A percentile compares a stretch with the other conserved stretches of the same genome.
Conservation (phyloP, 2,113 vertebrate genomes). For the Neogale vison region DNA sequence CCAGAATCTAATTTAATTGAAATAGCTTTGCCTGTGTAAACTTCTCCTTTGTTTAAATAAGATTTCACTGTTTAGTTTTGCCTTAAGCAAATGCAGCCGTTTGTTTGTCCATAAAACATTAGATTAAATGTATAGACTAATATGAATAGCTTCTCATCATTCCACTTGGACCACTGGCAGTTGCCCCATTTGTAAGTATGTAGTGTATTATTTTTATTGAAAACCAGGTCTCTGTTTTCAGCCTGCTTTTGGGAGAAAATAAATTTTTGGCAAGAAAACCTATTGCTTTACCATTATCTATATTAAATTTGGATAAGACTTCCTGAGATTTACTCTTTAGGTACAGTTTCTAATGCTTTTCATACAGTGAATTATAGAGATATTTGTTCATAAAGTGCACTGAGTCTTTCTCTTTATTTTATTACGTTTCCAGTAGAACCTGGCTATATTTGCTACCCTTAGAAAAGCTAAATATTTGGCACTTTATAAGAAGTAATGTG, state of each 20-base stretch:
- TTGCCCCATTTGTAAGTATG: conserved; percentile 45
- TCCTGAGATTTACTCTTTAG: conserved; percentile 25
- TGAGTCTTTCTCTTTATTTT: conserved; percentile 32
- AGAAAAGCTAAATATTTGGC: not conserved
- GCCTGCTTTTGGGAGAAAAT: not conserved
- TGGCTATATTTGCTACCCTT: not conserved
- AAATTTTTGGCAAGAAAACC: not conserved
- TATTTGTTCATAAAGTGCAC: conserved; percentile 1
- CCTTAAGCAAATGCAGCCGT: conserved; percentile 89
- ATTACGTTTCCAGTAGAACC: not conserved
- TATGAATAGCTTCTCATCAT: conserved; percentile 79
- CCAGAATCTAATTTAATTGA: conserved; percentile 89
- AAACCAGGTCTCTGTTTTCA: conserved; percentile 43
- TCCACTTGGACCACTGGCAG: conserved; percentile 57
- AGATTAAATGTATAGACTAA: conserved; percentile 86
- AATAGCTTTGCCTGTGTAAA: conserved; percentile 88
- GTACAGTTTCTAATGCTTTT: conserved; percentile 26
- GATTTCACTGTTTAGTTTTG: conserved; percentile 90
- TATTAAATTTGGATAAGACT: conserved; percentile 44
- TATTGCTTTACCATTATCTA: not conserved
- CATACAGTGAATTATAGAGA: not conserved
- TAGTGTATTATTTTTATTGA: conserved; percentile 57
- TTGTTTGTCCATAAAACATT: conserved; percentile 90
- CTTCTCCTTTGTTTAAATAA: conserved; percentile 90
- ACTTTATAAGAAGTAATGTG: not conserved